Base-by-base conservation (phyloP, 2,113 vertebrate genomes). In the Psilopogon haemacephalus region DNA sequence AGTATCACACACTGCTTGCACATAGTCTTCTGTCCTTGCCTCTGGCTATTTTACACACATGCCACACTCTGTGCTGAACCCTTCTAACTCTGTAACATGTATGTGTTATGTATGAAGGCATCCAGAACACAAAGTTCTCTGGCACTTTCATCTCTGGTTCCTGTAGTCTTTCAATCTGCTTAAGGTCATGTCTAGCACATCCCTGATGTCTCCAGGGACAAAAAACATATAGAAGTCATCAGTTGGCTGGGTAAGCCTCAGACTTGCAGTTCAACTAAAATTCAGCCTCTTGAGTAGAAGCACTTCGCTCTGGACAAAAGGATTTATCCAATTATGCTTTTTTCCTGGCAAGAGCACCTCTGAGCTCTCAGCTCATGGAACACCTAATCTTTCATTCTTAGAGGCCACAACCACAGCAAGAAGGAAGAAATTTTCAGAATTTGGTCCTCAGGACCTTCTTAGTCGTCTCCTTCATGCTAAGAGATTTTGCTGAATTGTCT, bases 351-450 rank as follows among this genome's bases (percentile, higher is more conserved):
- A 48, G 42, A 72, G 59, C 12, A 67, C 33, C 58, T n/a, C 55
- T 23, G 20, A 70, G 33, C 42, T 68, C 37, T 44, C 68, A 90
- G 55, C 23, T 88, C 75, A 83, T 68, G 27, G 30, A 71, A 93
- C 1, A 0, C 0, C 7, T 2, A 64, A 11, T 14, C 84, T 80
- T 78, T 58, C 24, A 59, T 59, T 58, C 69, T 73, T 59, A 4
- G 18, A 70, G 73, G 14, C 19, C 10, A 3, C 52, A 86, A 52
- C 8, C 40, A 6, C 35, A 72, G 40, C 46, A 54, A 3, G 24
- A 67, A 65, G 11, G 9, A 84, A 38, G 46, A 70, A 14, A 27
- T 55, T 54, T 33, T n/a, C 73, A 81, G 60, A 58, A 62, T 58
- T 13, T 55, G 33, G 30, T 50, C 24, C 13, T 38, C n/a, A 55